Evolutionary conservation across 64 coral and sea anemone genomes (phyloP), one percentile per base, ranked within the genome.

Genomic region (Catalaphyllia jardinei): DNA sequence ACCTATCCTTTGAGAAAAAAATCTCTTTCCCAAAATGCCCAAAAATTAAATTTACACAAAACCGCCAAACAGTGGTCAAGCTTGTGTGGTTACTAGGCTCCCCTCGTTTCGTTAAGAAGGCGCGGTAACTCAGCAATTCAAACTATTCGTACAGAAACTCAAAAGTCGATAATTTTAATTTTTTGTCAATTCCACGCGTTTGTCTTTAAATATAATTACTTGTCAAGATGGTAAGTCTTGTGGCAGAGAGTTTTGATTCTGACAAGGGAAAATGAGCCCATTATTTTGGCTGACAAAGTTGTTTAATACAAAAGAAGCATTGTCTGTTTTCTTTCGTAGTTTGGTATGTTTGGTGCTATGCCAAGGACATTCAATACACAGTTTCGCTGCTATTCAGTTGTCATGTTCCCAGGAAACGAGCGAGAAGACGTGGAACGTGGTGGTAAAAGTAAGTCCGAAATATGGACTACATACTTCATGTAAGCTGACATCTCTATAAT

Each of bases 321-420:
- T 30, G 82, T 15, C 73, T 60, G 49, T 15, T 92, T 76, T 42
- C 19, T 29, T 60, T 80, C 13, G 15, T 24, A 97, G 95, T 97
- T 97, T 89, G 97, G 88, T 19, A 99, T 95, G 94, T 99, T 99
- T 86, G 97, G 93, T n/a, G 62, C 71, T 33, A 76, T 93, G 39
- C 93, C 94, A 54, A 95, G 97, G 94, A 80, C 86, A 27, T 99
- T 99, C 81, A 95, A 99, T 49, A 99, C 88, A 50, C 93, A 99
- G 25, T 99, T 91, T 67, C 87, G 97, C 20, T 99, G 97, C 59
- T 99, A 91, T 69, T 95, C 97, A 60, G 97, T 99, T 15, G 94
- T 93, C 13, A 93, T 99, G 97, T 93, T 95, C 49, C 94, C 97
- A 63, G 97, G 97, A 78, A 99, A 99, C 86, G 97, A 99, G 87